Conservation (phyloP, 1,140 invertebrate species). For the Battus philenor region DNA sequence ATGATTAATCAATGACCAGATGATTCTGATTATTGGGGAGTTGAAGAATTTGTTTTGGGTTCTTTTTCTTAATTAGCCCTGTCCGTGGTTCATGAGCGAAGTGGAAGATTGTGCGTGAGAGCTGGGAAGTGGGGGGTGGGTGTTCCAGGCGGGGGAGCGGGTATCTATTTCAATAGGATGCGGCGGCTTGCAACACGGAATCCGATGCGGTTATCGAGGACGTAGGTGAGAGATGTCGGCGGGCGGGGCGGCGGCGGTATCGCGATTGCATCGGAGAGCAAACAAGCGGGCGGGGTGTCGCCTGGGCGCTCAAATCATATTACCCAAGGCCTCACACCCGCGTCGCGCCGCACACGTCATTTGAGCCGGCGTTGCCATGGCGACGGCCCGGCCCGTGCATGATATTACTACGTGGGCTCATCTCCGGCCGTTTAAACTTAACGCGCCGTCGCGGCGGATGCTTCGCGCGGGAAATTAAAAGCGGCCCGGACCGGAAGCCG, state of each 20-base stretch:
- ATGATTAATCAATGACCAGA: too few species aligned
- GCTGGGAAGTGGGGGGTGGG: slow-evolving; percentile 44
- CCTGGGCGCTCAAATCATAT: slow-evolving; percentile 67
- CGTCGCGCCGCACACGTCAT: slow-evolving; percentile 57
- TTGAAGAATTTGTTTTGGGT: too few species aligned
- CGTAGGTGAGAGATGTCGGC: slow-evolving; percentile 62
- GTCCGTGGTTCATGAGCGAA: slow-evolving; percentile 24
- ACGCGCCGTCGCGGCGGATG: slow-evolving; percentile 35
- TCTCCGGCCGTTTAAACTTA: slow-evolving; percentile 70
- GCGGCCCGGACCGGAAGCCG: slow-evolving; percentile 57
- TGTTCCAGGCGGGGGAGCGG: slow-evolving; percentile 43
- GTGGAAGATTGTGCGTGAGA: slow-evolving; percentile 29
- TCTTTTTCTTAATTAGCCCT: too few species aligned
- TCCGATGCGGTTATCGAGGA: slow-evolving; percentile 66
- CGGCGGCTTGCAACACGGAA: slow-evolving; percentile 65
- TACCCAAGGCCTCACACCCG: slow-evolving; percentile 60
- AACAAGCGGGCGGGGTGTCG: slow-evolving; percentile 65
- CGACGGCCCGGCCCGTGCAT: slow-evolving; percentile 72
- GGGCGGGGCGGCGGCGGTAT: slow-evolving; percentile 42
- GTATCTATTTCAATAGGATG: slow-evolving; percentile 68
- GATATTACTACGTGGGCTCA: slow-evolving; percentile 72
- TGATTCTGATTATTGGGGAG: too few species aligned
- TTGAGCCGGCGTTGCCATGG: slow-evolving; percentile 69
- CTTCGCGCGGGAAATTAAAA: slow-evolving; percentile 69
- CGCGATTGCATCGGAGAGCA: slow-evolving; percentile 74